Evolutionary conservation across 2,113 vertebrate species (phyloP), one percentile per base, ranked within the genome.

Genomic region (Clarias batrachus): DNA sequence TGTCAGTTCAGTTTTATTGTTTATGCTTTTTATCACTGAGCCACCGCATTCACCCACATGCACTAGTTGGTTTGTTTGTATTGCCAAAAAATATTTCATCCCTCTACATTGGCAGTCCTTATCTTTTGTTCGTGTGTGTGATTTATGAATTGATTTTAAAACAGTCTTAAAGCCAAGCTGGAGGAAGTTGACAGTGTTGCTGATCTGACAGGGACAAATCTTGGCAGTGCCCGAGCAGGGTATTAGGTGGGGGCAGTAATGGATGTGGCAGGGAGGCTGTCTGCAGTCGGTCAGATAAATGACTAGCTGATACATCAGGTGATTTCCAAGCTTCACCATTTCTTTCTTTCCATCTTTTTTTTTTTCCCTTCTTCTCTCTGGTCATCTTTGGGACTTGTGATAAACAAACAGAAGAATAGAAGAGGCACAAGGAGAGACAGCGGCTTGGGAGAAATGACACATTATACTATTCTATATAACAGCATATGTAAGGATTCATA

Each of bases 251-350:
- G 82, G 79, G 82, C 86, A 84, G 84, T 85, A 89, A 87, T 88
- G 80, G 89, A 88, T 87, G 85, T 89, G 78, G 81, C 73, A 82
- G 85, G 65, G 76, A 81, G 54, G 56, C 83, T 84, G 86, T 77
- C 84, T 85, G 85, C 74, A 81, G 77, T 83, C 84, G 80, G 80
- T 81, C 87, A 90, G 86, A 90, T 90, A 84, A 89, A 90, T 89
- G 86, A 73, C 74, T 76, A 66, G 84, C 84, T 89, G 84, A 86
- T 86, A 81, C 79, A 85, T 85, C 66, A 48, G 62, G 65, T 85
- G 87, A 90, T 88, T 89, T 90, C 77, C 78, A 57, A 63, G 76
- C 86, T 73, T 83, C 56, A 84, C 68, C 76, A 16, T 88, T 88
- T 86, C 71, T 78, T 87, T 90, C 71, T 33, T 82, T 88, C 71